phyloP scores from a whole-genome alignment of 2,888 invertebrate species.

The Synergus japonicus region DNA sequence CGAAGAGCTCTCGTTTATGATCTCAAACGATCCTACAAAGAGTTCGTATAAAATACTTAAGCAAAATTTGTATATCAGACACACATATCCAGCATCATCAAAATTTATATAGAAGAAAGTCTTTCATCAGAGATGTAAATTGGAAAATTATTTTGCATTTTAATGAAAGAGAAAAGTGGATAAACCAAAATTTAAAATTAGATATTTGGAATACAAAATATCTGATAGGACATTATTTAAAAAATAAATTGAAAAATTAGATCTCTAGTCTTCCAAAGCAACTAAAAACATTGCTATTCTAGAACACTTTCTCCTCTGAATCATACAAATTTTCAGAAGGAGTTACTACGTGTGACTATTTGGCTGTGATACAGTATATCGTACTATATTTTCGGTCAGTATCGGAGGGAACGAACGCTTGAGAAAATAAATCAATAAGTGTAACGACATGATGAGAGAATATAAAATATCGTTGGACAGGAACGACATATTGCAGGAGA shows the following conservation, averaged over 20 bases:
- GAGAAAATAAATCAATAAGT: conserved; percentile 17
- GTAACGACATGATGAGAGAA: conserved; percentile 15
- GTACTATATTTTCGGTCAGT: conserved; percentile 9
- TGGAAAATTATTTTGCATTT: too few relatives aligned
- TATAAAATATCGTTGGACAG: background rate
- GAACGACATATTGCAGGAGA: background rate
- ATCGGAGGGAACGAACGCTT: conserved; percentile 38
- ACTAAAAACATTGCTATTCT: conserved; percentile 3
- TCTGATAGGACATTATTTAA: background rate
- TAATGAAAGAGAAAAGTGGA: too few relatives aligned
- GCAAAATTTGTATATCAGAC: background rate
- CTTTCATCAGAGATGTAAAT: too few relatives aligned
- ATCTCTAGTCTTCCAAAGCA: background rate
- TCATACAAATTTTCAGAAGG: conserved; percentile 5
- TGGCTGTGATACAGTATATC: conserved; percentile 25
- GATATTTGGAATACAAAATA: too few relatives aligned
- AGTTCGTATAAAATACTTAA: background rate
- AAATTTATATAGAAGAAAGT: too few relatives aligned
- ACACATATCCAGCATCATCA: too few relatives aligned
- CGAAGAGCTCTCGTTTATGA: background rate
- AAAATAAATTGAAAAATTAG: background rate
- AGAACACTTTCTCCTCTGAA: background rate
- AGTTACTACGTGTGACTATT: conserved; percentile 18
- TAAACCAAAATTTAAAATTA: too few relatives aligned
- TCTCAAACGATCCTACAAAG: background rate